Conservation (phyloP, 2,113 vertebrate species). For the Dunckerocampus dactyliophorus region DNA sequence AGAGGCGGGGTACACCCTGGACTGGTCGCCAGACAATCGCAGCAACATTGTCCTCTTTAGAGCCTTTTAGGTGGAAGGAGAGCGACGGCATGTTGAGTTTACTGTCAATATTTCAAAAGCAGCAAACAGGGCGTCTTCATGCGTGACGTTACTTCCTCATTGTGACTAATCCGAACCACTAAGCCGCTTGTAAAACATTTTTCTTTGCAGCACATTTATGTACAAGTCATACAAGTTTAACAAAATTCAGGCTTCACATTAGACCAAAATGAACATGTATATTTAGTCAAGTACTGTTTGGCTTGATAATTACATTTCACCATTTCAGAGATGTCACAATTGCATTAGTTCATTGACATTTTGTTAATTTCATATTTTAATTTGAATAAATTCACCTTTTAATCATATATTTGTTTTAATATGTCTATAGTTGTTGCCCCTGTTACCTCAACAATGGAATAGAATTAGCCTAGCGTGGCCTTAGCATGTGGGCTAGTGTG, state of each 20-base stretch:
- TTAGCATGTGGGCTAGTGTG: slow-evolving; percentile 63
- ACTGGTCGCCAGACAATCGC: no score
- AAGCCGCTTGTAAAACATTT: slow-evolving; percentile 36
- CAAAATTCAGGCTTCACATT: no score
- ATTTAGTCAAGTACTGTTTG: no score
- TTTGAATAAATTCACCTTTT: no score
- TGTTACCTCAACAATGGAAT: slow-evolving; percentile 28
- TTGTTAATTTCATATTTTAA: no score
- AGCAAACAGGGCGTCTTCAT: slow-evolving; percentile 21
- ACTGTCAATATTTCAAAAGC: slow-evolving; percentile 21
- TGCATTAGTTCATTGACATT: no score
- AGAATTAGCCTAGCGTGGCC: slow-evolving; percentile 61
- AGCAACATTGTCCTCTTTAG: background rate
- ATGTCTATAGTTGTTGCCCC: no score
- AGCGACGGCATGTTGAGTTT: background rate
- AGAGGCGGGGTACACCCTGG: no score
- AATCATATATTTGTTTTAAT: no score
- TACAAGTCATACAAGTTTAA: background rate
- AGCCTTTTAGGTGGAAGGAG: slow-evolving; percentile 1
- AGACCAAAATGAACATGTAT: no score
- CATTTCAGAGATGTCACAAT: no score
- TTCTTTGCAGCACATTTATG: background rate
- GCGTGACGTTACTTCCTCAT: slow-evolving; percentile 35
- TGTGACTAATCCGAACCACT: slow-evolving; percentile 58
- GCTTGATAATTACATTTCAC: no score